phyloP scores from a whole-genome alignment of 37 sponge, comb jelly and placozoan genomes.

The Theonella swinhoei region DNA sequence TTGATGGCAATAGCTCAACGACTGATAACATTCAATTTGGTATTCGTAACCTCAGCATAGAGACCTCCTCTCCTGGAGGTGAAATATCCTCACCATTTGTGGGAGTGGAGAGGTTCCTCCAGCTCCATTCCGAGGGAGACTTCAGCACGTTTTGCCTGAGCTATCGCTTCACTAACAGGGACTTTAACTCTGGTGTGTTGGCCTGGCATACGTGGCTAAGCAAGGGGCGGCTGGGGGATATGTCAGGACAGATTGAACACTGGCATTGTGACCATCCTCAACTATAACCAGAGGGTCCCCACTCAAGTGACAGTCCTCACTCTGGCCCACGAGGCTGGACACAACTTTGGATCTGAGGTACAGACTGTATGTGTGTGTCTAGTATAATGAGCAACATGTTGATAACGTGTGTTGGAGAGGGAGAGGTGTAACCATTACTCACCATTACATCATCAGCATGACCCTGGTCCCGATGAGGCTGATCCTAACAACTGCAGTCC shows the following conservation, averaged over 20 bases:
- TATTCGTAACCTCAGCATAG: constrained; percentile 16
- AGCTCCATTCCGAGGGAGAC: constrained; percentile 52
- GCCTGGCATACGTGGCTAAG: neutral
- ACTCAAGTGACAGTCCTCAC: constrained; percentile 65
- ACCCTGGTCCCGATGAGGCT: neutral
- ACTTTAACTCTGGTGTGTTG: constrained; percentile 78
- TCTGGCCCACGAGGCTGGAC: constrained; percentile 95
- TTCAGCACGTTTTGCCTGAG: constrained; percentile 68
- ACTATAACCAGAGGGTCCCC: constrained; percentile 73
- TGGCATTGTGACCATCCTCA: constrained; percentile 86
- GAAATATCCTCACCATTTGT: constrained; percentile 47
- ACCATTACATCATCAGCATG: constrained; percentile 30
- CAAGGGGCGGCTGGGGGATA: neutral
- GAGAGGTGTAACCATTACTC: neutral
- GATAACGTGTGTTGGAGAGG: too few species aligned
- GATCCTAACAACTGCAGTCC: constrained; percentile 2
- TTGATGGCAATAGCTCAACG: neutral
- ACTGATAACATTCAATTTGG: constrained; percentile 54
- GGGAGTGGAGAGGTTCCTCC: constrained; percentile 81
- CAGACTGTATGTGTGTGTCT: neutral
- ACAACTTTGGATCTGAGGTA: constrained; percentile 91
- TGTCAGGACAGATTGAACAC: constrained; percentile 68
- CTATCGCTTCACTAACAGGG: constrained; percentile 87
- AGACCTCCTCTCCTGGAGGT: neutral
- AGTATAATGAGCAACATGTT: neutral